These are phyloP conservation scores for Toxonevra muliebris DNA, from an alignment of 2,888 invertebrate species.

Conservation along the genomic window DNA sequence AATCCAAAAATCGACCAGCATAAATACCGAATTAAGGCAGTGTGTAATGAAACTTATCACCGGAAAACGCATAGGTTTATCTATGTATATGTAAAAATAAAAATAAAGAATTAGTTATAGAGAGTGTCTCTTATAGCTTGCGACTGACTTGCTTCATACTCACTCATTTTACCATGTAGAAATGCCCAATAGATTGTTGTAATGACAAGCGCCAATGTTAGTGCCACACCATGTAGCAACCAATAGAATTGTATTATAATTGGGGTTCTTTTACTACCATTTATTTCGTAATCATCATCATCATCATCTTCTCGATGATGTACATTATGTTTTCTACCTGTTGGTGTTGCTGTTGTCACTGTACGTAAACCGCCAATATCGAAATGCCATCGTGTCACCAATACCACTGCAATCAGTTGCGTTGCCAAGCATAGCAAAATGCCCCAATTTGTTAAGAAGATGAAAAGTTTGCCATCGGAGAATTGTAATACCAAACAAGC, in stretches of 20 bases:
- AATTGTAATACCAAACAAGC: slow-evolving; percentile 52
- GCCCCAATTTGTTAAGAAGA: slow-evolving; percentile 65
- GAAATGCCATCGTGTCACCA: slow-evolving; percentile 61
- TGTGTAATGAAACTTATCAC: slow-evolving; percentile 78
- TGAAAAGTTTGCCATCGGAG: slow-evolving; percentile 58
- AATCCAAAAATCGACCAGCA: slow-evolving; percentile 76
- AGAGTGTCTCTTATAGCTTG: slow-evolving; percentile 15
- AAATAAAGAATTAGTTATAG: slow-evolving; percentile 20
- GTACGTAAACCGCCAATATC: slow-evolving; percentile 50
- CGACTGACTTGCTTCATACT: slow-evolving; percentile 39
- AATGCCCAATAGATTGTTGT: slow-evolving; percentile 78
- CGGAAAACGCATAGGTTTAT: slow-evolving; percentile 71
- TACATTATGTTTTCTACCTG: slow-evolving; percentile 32
- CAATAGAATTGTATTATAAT: slow-evolving; percentile 70
- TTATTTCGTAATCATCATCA: neutral
- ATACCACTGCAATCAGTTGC: slow-evolving; percentile 56
- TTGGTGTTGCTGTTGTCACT: slow-evolving; percentile 41
- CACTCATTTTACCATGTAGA: slow-evolving; percentile 59
- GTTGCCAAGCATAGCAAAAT: slow-evolving; percentile 56
- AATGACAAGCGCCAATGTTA: slow-evolving; percentile 74
- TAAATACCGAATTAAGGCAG: slow-evolving; percentile 77
- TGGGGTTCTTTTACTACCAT: slow-evolving; percentile 44
- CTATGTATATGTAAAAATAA: slow-evolving; percentile 57
- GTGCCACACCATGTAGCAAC: slow-evolving; percentile 74
- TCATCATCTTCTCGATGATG: slow-evolving; percentile 28